phyloP scores from a whole-genome alignment of 1,140 invertebrate species.

The Psilanteris sp. region DNA sequence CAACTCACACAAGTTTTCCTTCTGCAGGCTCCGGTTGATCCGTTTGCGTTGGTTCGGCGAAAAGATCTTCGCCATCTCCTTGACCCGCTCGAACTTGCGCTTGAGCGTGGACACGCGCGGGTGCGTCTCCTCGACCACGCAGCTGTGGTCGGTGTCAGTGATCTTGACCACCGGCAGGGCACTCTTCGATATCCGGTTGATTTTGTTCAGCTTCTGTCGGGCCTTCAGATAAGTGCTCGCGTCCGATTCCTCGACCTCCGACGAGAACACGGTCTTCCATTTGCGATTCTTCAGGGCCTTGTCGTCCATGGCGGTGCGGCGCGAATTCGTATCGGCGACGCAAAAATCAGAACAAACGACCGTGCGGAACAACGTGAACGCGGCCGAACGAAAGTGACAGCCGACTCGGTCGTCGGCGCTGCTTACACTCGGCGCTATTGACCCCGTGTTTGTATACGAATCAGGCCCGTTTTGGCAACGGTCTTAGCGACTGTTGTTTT shows the following conservation, averaged over 20 bases:
- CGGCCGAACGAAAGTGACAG: neutral
- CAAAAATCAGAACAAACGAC: neutral
- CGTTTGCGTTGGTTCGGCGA: neutral
- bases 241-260: constrained; percentile 20
- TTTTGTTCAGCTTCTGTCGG: constrained; percentile 27
- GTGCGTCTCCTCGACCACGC: constrained; percentile 12
- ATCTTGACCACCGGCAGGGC: constrained; percentile 5
- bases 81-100: constrained; percentile 14
- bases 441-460: constrained; percentile 2
- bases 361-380: neutral
- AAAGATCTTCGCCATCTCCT: neutral
- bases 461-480: neutral
- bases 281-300: too few species aligned
- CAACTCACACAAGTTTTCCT: constrained; percentile 10
- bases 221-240: constrained; percentile 10
- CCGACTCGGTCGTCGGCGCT: neutral
- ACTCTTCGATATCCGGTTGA: constrained; percentile 29
- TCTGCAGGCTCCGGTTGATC: neutral
- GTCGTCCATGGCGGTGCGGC: too few species aligned
- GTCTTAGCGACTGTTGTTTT: too few species aligned
- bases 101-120: constrained; percentile 6
- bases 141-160: neutral
- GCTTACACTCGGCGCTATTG: constrained; percentile 1
- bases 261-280: constrained; percentile 23
- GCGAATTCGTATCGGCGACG: too few species aligned